phyloP scores from a whole-genome alignment of 2,888 invertebrate species.

The Agriotes lineatus region DNA sequence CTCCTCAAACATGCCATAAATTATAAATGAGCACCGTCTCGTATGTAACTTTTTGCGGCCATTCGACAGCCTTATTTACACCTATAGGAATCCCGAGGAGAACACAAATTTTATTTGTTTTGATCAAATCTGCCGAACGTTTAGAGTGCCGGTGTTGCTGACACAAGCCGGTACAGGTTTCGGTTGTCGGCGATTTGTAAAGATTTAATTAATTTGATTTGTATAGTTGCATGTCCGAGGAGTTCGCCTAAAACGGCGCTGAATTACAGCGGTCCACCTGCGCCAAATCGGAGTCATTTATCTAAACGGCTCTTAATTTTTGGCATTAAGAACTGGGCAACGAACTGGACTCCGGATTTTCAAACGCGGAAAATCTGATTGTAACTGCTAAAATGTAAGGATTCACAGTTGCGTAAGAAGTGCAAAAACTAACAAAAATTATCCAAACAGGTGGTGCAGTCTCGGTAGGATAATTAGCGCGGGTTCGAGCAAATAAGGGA shows the following conservation, averaged over 20 bases:
- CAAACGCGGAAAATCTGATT: no score
- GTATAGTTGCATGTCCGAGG: slow-evolving; percentile 37
- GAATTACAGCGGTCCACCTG: slow-evolving; percentile 5
- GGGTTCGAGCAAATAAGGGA: not conserved
- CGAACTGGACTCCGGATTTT: not conserved
- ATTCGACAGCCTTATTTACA: slow-evolving; percentile 35
- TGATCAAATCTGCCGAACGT: slow-evolving; percentile 41
- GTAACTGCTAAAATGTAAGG: no score
- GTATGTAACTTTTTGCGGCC: not conserved
- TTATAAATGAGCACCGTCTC: not conserved
- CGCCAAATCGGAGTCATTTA: slow-evolving; percentile 13
- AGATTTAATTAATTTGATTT: slow-evolving; percentile 48
- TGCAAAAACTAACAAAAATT: no score
- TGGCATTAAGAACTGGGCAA: not conserved
- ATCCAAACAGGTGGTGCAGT: no score
- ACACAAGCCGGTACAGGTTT: slow-evolving; percentile 41
- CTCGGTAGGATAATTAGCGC: no score
- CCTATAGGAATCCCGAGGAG: slow-evolving; percentile 32
- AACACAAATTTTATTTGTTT: slow-evolving; percentile 41
- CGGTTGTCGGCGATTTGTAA: slow-evolving; percentile 46
- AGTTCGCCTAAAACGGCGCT: slow-evolving; percentile 21
- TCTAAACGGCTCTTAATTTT: slow-evolving; percentile 21
- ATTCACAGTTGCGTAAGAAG: no score
- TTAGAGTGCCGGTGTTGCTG: slow-evolving; percentile 35
- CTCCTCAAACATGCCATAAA: not conserved